Base-by-base conservation (phyloP, 2,888 invertebrate genomes). In the Leucophenga montana region DNA sequence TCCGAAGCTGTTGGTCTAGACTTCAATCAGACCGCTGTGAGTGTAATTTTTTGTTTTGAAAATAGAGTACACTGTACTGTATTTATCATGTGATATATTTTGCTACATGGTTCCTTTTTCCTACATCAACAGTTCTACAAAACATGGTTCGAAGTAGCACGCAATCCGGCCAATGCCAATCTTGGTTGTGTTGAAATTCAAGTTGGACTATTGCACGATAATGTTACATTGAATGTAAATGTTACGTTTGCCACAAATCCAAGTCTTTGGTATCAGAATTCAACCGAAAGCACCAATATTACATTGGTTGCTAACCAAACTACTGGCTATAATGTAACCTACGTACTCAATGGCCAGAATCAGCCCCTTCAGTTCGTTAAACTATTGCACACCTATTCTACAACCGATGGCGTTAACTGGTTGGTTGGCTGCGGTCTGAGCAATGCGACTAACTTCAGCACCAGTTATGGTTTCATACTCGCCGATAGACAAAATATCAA, bases 61-160 rank as follows among this genome's bases (percentile, higher is more conserved):
- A 39, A 39, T 5, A 11, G 8, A 39, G 8, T 5, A 39, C 3
- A 39, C 1, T n/a, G n/a, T n/a, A n/a, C n/a, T n/a, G n/a, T n/a
- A n/a, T n/a, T n/a, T 27, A 27, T 2, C 27, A 27, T 27, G 27
- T 27, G 27, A 27, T 27, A 27, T 27, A 27, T 27, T 27, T 27
- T 27, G 3, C 2, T 27, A 27, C 2, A 27, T 3, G 4, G 4
- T 27, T 4, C 2, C 2, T 27, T 27, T 27, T 27, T 2, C 4
- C 3, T 27, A 27, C 4, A 3, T 27, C 4, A 27, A 27, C 4
- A 27, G 27, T 27, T 27, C 27, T 27, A 3, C 27, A 50, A 18
- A 18, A 18, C 18, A 3, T 84, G 85, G 85, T 84, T 80, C 79
- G 84, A 84, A 68, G 76, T 84, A 16, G 77, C 76, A 1, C 81